Base-by-base conservation (phyloP, 2,113 vertebrate genomes). In the Syngnathus scovelli region DNA sequence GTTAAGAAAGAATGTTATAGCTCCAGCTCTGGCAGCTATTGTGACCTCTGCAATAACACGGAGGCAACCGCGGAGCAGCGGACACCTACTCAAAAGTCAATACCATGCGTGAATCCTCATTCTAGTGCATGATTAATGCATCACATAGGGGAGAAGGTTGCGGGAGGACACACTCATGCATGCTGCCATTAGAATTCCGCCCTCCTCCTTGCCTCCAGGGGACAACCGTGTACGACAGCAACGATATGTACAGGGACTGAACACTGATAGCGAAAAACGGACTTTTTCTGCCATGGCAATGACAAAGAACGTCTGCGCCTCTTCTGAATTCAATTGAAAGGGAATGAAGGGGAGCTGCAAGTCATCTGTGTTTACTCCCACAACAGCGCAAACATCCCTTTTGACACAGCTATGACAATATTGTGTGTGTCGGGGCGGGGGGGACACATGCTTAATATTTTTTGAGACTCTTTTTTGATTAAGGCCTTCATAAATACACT, bases 11-110 rank as follows among this genome's bases (percentile, higher is more conserved):
- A 64, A 66, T 82, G 84, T 82, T 80, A 83, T 81, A 81, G 84
- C 86, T 74, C 71, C 66, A 77, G 75, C 51, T 83, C 82, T 84
- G 75, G 86, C 82, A 85, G 85, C 80, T 81, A 83, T 80, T 75
- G 68, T 86, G 87, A 86, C 83, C 82, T 48, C 78, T 81, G 85
- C 73, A 74, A 84, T 71, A 55, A 81, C 87, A 88, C 80, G 75
- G 83, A 85, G 81, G 81, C 78, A 75, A 66, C 84, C 74, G 80
- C 75, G 80, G 83, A 82, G 81, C 74, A 83, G 80, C 81, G 82
- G 83, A 87, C 86, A 78, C 87, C 87, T 86, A 90, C 88, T 90
- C 83, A 85, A 84, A 88, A 90, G 88, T 90, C 88, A 89, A 90
- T 89, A 88, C 77, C 83, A 85, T 84, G 81, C 81, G 76, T 82